Conservation (phyloP, 1,140 invertebrate genomes). For the Arctopsyche grandis region DNA sequence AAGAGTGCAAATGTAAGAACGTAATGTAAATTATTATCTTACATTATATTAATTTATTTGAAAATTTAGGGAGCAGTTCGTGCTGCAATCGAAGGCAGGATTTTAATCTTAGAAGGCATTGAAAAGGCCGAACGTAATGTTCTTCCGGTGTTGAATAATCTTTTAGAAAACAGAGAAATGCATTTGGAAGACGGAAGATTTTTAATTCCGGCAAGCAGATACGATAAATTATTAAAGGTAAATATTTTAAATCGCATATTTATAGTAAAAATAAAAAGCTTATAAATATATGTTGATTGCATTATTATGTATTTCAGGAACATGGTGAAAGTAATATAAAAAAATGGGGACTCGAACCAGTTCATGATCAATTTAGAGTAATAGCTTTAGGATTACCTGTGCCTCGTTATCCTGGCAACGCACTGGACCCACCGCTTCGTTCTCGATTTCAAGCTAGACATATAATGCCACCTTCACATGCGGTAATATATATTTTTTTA, state of each 20-base stretch:
- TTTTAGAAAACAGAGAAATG: conserved; percentile 99
- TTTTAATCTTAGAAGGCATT: conserved; percentile 95
- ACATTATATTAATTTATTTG: not conserved
- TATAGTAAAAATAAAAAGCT: conserved; percentile 17
- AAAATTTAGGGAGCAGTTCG: conserved; percentile 82
- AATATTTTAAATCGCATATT: conserved; percentile 45
- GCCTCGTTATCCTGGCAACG: conserved; percentile 90
- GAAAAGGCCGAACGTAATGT: conserved; percentile 98
- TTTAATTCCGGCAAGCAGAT: conserved; percentile 86
- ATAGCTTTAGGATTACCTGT: conserved; percentile 90
- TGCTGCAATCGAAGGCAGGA: conserved; percentile 87
- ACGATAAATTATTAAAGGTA: conserved; percentile 90
- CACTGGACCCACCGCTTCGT: conserved; percentile 93
- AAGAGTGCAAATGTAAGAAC: too few relatives aligned
- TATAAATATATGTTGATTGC: too few relatives aligned
- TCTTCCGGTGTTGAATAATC: conserved; percentile 96
- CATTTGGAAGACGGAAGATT: conserved; percentile 97
- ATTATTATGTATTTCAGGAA: conserved; percentile 75
- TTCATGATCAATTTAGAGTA: conserved; percentile 91
- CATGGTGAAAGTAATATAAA: conserved; percentile 83
- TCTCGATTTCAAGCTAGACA: conserved; percentile 95
- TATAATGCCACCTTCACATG: conserved; percentile 71
- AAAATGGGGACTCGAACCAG: conserved; percentile 86
- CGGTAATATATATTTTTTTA: conserved; percentile 67
- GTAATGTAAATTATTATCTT: conserved; percentile 10